A percentile compares a stretch with the other conserved stretches of the same genome.
Evolutionary conservation across 1,140 invertebrate genomes (phyloP).

Genomic region (Apis laboriosa): DNA sequence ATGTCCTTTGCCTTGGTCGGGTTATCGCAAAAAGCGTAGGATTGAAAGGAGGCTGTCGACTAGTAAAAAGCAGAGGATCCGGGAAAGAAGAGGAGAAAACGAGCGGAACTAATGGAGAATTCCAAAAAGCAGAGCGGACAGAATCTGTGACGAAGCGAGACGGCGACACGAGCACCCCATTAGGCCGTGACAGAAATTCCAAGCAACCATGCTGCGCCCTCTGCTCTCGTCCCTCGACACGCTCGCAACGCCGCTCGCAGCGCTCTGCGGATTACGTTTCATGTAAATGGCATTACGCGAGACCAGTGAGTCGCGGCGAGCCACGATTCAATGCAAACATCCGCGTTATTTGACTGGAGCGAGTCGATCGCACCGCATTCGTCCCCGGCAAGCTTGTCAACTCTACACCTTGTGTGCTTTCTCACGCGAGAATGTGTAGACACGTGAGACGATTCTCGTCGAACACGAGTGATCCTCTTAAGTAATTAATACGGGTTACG

Average conservation of each 20-base stretch:
- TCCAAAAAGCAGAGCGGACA: background rate
- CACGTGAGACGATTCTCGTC: slow-evolving; percentile 20
- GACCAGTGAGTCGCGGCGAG: slow-evolving; percentile 41
- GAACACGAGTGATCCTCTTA: background rate
- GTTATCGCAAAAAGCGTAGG: too few species aligned
- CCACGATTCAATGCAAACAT: slow-evolving; percentile 54
- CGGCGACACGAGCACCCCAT: slow-evolving; percentile 11
- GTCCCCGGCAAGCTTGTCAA: slow-evolving; percentile 19
- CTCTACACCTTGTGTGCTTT: background rate
- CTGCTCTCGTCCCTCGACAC: background rate
- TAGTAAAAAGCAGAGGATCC: too few species aligned
- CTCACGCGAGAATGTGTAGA: slow-evolving; percentile 7
- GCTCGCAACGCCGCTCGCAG: background rate
- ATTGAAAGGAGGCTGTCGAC: too few species aligned
- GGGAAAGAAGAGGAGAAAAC: background rate
- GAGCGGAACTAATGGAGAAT: background rate
- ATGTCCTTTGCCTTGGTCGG: too few species aligned
- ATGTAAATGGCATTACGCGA: slow-evolving; percentile 57
- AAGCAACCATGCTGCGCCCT: background rate
- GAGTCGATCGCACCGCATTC: slow-evolving; percentile 15
- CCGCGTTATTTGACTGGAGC: slow-evolving; percentile 42
- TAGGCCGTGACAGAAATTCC: slow-evolving; percentile 14
- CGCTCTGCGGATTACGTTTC: slow-evolving; percentile 52
- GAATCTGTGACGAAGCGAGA: background rate
- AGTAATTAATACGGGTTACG: too few species aligned